Conservation (phyloP, 2,113 vertebrate species). For the Ammospiza nelsoni region DNA sequence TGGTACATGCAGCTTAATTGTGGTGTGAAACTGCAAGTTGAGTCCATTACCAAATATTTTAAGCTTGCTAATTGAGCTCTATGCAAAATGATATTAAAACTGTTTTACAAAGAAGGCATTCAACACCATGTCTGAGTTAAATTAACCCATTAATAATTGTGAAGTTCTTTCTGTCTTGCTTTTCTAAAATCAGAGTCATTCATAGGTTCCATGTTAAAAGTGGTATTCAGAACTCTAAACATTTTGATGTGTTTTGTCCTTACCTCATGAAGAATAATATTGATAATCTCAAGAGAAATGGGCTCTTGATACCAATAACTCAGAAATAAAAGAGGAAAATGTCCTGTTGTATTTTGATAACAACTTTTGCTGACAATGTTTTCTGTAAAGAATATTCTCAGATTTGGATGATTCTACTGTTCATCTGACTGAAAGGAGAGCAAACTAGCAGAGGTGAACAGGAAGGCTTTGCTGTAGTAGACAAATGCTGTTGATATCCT, state of each 20-base stretch:
- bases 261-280: neutral
- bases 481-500: neutral
- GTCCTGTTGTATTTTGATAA: rapidly evolving
- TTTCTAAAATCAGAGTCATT: neutral
- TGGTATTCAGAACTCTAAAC: neutral
- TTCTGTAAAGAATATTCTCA: neutral
- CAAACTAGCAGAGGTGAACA: neutral
- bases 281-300: neutral
- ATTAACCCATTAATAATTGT: neutral
- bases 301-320: neutral
- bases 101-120: neutral
- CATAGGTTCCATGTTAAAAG: neutral
- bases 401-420: neutral
- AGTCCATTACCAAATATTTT: neutral
- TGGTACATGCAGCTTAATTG: neutral
- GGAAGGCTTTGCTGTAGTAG: neutral
- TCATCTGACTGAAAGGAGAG: neutral
- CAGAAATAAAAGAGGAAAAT: neutral
- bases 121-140: neutral
- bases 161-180: neutral
- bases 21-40: neutral
- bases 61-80: neutral
- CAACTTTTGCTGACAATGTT: neutral
- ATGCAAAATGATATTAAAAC: neutral
- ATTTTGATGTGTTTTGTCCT: neutral